phyloP scores from a whole-genome alignment of 2,797 vertebrate genomes.

The Siniperca undulata region DNA sequence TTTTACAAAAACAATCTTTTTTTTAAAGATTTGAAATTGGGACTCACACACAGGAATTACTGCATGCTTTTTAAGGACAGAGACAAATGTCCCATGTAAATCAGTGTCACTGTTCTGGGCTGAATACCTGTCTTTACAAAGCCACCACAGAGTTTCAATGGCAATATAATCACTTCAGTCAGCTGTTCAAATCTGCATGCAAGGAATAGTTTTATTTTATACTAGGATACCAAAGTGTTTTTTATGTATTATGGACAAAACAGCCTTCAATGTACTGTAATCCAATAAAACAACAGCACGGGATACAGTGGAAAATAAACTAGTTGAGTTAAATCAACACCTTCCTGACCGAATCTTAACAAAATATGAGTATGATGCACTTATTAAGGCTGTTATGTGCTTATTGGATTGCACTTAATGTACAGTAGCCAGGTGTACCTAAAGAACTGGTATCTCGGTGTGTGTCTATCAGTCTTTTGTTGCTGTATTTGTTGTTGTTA shows the following conservation, averaged over 20 bases:
- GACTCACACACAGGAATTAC: neutral
- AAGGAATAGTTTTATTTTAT: neutral
- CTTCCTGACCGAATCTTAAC: too few relatives aligned
- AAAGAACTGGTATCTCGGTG: neutral
- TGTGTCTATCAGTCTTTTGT: neutral
- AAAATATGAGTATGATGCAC: too few relatives aligned
- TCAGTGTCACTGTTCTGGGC: neutral
- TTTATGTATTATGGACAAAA: neutral
- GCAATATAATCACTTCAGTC: neutral
- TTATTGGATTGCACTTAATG: neutral
- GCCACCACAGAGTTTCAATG: too few relatives aligned
- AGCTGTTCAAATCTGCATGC: neutral
- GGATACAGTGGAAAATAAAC: neutral
- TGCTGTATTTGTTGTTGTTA: neutral
- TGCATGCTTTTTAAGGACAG: neutral
- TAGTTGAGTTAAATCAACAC: neutral
- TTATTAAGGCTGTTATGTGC: neutral
- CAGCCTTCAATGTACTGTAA: neutral
- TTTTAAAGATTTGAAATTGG: neutral
- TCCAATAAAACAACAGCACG: neutral
- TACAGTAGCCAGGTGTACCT: neutral
- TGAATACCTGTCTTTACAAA: neutral
- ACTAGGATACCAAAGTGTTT: neutral
- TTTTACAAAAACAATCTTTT: too few relatives aligned
- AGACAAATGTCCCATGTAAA: neutral